Evolutionary conservation across 1,140 invertebrate genomes (phyloP), one percentile per base, ranked within the genome.

Genomic region (Aphelinus atriplicis): DNA sequence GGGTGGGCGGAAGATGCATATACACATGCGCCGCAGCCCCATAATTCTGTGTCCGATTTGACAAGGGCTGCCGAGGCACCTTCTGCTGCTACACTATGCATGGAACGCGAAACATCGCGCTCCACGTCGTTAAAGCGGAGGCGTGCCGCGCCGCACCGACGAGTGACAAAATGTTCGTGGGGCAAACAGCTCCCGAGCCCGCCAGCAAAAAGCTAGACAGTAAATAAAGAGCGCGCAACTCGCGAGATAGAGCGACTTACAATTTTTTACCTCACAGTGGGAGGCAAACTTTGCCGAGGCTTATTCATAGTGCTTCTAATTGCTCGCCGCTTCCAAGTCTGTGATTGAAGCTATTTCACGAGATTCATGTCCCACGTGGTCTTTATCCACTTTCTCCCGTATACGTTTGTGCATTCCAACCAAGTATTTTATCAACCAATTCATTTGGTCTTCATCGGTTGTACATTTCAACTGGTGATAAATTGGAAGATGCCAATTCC

Each of bases 1-100:
- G 62, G 42, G 57, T 55, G 10, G 10, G 42, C 46, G 51, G 60
- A 71, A 66, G 74, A 69, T 62, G 42, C 48, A 60, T 55, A 47
- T n/a, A 9, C 47, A 48, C 60, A 55, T 46, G 56, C 46, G 50
- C 63, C 51, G 50, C 46, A 3, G 42, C 62, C 70, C 64, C 64
- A 73, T 73, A 73, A 68, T 73, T 73, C 65, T 67, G 58, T 46
- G 64, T 73, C 72, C 65, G 65, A 73, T 73, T 73, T 73, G 72
- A 73, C 64, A 58, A 2, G 1, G 45, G 4, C 3, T 55, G 47
- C 7, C 26, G 6, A 1, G 50, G 26, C 48, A 3, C 5, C 5
- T 58, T 53, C 57, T 48, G 7, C 43, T 26, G 9, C 46, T 64
- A 66, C 7, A 47, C 71, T 73, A 73, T 58, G 62, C 60, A 56